Percentiles rank a stretch among this genome's conserved stretches.
Evolutionary conservation across 2,888 invertebrate genomes (phyloP).

Genomic region (Teleiodes luculella): DNA sequence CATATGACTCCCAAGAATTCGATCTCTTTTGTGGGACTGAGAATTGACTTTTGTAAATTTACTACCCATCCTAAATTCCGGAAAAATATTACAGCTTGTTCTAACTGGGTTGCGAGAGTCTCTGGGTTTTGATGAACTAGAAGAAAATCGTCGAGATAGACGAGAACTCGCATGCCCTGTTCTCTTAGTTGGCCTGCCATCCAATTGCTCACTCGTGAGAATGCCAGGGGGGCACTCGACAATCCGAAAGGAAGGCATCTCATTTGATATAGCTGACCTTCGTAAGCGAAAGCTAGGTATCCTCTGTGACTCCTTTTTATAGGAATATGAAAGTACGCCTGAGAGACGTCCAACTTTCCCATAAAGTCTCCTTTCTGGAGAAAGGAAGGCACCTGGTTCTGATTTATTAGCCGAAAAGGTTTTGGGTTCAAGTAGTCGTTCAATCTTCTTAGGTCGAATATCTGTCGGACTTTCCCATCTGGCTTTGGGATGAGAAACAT

Average conservation of each 20-base stretch:
- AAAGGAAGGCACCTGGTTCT: too few species aligned
- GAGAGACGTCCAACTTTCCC: too few species aligned
- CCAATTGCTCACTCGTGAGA: too few species aligned
- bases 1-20: conserved; percentile 26
- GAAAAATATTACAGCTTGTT: neutral
- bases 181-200: too few species aligned
- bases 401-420: neutral
- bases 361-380: too few species aligned
- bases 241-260: too few species aligned
- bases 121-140: conserved; percentile 18
- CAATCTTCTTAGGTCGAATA: conserved; percentile 1
- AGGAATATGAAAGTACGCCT: too few species aligned
- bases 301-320: too few species aligned
- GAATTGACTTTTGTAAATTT: conserved; percentile 7
- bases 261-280: too few species aligned
- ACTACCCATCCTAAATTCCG: conserved; percentile 6
- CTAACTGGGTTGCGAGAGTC: neutral
- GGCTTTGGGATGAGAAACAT: neutral
- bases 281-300: too few species aligned
- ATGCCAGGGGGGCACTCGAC: too few species aligned
- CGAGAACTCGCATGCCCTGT: conserved; percentile 19
- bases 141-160: conserved; percentile 25
- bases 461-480: conserved; percentile 7
- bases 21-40: conserved; percentile 8
- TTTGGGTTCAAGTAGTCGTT: conserved; percentile 2